These are phyloP conservation scores for Percopsis transmontana DNA, from an alignment of 2,113 vertebrate species.

Conservation along the genomic window DNA sequence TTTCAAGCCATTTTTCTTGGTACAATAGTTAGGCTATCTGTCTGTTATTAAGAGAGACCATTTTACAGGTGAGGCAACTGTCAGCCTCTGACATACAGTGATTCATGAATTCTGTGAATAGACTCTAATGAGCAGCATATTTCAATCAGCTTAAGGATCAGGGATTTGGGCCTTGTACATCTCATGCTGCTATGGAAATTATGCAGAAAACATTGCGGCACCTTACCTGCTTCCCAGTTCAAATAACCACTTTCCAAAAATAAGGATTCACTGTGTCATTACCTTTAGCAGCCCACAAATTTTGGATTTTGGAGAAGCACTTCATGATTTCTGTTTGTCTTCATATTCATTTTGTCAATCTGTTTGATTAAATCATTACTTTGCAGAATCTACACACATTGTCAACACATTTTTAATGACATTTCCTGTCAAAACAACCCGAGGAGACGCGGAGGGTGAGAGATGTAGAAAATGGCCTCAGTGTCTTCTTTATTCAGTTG, in stretches of 20 bases:
- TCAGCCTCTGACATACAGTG: conserved; percentile 54
- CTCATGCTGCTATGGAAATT: conserved; percentile 56
- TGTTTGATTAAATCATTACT: not conserved
- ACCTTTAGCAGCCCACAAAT: conserved; percentile 10
- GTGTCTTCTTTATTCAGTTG: conserved; percentile 14
- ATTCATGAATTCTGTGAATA: conserved; percentile 66
- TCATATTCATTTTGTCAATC: not conserved
- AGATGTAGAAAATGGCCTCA: not conserved
- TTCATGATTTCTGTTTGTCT: conserved; percentile 12
- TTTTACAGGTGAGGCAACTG: conserved; percentile 57
- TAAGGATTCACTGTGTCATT: conserved; percentile 10
- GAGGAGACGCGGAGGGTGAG: not conserved
- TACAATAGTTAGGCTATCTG: conserved; percentile 49
- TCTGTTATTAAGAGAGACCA: conserved; percentile 57
- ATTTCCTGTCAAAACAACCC: not conserved
- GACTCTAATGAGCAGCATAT: conserved; percentile 69
- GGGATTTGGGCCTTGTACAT: conserved; percentile 23
- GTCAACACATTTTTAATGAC: not conserved
- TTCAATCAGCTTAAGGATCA: conserved; percentile 64
- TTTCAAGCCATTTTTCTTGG: conserved; percentile 47
- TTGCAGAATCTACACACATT: not conserved
- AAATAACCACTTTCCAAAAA: conserved; percentile 21
- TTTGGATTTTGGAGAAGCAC: not conserved
- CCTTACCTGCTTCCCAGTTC: conserved; percentile 30
- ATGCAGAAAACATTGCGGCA: conserved; percentile 38